These are phyloP conservation scores for Sisyra nigra DNA, from an alignment of 2,888 invertebrate species.

Conservation along the genomic window DNA sequence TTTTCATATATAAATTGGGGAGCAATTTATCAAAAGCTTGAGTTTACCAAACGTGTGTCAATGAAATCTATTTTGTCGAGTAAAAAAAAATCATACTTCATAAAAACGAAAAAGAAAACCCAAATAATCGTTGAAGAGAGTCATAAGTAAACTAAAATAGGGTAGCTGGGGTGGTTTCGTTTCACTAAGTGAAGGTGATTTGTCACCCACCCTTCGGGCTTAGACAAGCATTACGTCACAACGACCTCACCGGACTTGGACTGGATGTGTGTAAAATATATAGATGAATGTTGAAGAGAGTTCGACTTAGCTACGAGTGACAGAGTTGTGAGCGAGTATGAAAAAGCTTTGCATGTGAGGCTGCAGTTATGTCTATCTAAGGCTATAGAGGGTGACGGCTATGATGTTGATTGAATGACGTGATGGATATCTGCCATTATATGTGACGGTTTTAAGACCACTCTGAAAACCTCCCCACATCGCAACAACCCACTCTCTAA, in stretches of 20 bases:
- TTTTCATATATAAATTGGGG: no score
- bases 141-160: slow-evolving; percentile 4
- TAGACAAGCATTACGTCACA: no score
- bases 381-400: slow-evolving; percentile 7
- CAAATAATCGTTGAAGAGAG: background rate
- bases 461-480: slow-evolving; percentile 9
- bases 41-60: no score
- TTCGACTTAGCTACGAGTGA: no score
- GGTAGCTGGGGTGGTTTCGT: background rate
- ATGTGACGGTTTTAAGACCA: slow-evolving; percentile 29
- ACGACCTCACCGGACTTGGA: no score
- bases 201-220: slow-evolving; percentile 5
- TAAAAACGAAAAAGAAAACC: no score
- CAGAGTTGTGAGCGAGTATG: no score
- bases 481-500: no score
- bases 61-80: no score
- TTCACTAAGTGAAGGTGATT: slow-evolving; percentile 6
- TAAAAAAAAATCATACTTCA: no score
- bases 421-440: slow-evolving; percentile 32
- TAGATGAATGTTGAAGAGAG: slow-evolving; percentile 1
- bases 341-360: background rate
- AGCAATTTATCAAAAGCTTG: no score
- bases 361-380: slow-evolving; percentile 3
- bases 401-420: slow-evolving; percentile 29
- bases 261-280: background rate